Evolutionary conservation across 2,888 invertebrate species (phyloP).

Genomic region (Dryomyza anilis): DNA sequence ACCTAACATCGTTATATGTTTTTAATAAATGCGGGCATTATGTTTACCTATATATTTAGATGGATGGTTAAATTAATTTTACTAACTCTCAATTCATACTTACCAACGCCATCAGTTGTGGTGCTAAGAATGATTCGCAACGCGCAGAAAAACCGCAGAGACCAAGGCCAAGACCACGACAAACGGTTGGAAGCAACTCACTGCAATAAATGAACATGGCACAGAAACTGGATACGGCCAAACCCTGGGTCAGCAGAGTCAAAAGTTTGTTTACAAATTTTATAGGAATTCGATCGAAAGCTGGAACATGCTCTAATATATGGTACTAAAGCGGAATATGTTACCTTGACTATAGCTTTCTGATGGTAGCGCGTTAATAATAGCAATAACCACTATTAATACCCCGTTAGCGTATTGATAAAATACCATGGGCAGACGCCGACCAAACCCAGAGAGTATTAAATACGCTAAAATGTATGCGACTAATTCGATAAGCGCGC

Average conservation of each 20-base stretch:
- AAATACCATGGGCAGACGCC: conserved; percentile 58
- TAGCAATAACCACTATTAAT: conserved; percentile 58
- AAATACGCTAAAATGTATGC: conserved; percentile 59
- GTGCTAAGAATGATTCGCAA: conserved; percentile 62
- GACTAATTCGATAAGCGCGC: conserved; percentile 62
- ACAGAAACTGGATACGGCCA: conserved; percentile 62
- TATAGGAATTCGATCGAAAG: too few relatives aligned
- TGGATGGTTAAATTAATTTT: too few relatives aligned
- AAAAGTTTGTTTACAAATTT: too few relatives aligned
- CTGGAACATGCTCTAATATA: too few relatives aligned
- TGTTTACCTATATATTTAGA: too few relatives aligned
- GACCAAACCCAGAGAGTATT: conserved; percentile 58
- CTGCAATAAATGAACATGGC: conserved; percentile 58
- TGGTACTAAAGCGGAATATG: too few relatives aligned
- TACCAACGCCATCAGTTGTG: conserved; percentile 58
- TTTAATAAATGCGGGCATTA: too few relatives aligned
- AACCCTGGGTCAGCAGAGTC: conserved; percentile 59
- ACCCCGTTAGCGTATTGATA: conserved; percentile 59
- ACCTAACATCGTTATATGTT: too few relatives aligned
- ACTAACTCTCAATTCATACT: too few relatives aligned
- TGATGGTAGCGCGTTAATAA: conserved; percentile 37
- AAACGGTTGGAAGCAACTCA: conserved; percentile 59
- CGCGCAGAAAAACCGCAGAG: conserved; percentile 62
- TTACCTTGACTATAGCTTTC: conserved; percentile 25
- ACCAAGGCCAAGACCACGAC: conserved; percentile 59